Percentiles rank a stretch among this genome's conserved stretches.
Evolutionary conservation across 1,140 invertebrate species (phyloP).

Genomic region (Drosophila mayri): DNA sequence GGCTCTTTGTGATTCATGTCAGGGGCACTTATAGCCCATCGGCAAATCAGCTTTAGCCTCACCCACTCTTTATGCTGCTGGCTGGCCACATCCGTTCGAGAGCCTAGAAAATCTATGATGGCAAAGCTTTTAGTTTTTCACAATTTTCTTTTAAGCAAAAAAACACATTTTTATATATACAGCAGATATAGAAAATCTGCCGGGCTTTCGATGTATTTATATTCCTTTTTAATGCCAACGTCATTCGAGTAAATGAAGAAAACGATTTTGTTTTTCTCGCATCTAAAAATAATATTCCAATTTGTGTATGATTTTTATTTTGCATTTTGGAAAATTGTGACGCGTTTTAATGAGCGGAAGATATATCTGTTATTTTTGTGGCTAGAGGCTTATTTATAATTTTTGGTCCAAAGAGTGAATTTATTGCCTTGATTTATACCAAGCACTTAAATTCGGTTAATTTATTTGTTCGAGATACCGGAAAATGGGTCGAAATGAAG

Average conservation of each 20-base stretch:
- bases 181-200: conserved; percentile 20
- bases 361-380: conserved; percentile 40
- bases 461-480: conserved; percentile 41
- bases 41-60: conserved; percentile 40
- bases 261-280: conserved; percentile 40
- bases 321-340: conserved; percentile 54
- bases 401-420: conserved; percentile 15
- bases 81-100: conserved; percentile 33
- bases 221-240: conserved; percentile 19
- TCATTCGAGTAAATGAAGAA: conserved; percentile 38
- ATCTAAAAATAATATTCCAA: conserved; percentile 39
- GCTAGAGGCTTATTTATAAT: conserved; percentile 15
- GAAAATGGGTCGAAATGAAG: conserved; percentile 41
- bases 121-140: conserved; percentile 65
- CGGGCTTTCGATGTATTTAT: conserved; percentile 2
- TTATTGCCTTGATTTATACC: conserved; percentile 35
- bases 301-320: conserved; percentile 6
- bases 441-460: conserved; percentile 32
- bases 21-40: conserved; percentile 67
- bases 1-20: conserved; percentile 66
- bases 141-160: conserved; percentile 44
- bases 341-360: conserved; percentile 74
- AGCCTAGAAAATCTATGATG: conserved; percentile 37
- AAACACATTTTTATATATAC: conserved; percentile 34
- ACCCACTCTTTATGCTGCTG: conserved; percentile 38